Evolutionary conservation across 2,888 invertebrate genomes (phyloP), one percentile per base, ranked within the genome.

Genomic region (Cephus runcator): DNA sequence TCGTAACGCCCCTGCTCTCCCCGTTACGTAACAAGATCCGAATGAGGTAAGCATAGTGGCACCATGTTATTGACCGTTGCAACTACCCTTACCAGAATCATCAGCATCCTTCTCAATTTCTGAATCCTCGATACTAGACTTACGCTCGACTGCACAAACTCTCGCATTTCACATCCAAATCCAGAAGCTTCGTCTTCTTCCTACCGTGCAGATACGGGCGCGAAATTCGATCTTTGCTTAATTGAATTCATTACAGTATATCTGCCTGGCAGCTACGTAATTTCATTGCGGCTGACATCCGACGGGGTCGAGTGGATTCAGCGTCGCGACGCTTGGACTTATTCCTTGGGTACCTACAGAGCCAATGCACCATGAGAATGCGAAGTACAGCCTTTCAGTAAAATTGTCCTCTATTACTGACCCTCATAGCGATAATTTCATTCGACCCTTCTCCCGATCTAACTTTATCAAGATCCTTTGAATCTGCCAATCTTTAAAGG

Each of bases 221-320:
- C 11, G 71, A 71, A 77, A 77, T 69, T 69, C 75, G 71, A 75
- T n/a, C 30, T n/a, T 30, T 69, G 34, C 71, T 69, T 77, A 77
- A 77, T 77, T 77, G 77, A 73, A 79, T 79, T 35, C 34, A 69
- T 33, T 33, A 71, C 31, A 23, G 71, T 23, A 30, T 71, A 71
- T 71, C 30, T 71, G 12, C 12, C 71, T 71, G 71, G 34, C 71
- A 33, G 34, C 31, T 31, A 73, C 77, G 73, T 75, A 79, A 79
- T 75, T 79, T 69, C 75, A 79, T 79, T 77, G 79, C 73, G 73
- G 77, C 73, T 77, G 75, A 69, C 69, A 15, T 36, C 40, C 74
- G 75, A 34, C 56, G 4, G 35, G 35, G 34, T 56, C 73, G 34
- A 35, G 75, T 69, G 36, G 40, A 34, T 77, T 12, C n/a, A 33